Conservation (phyloP, 2,113 vertebrate species). For the Nicator chloris region DNA sequence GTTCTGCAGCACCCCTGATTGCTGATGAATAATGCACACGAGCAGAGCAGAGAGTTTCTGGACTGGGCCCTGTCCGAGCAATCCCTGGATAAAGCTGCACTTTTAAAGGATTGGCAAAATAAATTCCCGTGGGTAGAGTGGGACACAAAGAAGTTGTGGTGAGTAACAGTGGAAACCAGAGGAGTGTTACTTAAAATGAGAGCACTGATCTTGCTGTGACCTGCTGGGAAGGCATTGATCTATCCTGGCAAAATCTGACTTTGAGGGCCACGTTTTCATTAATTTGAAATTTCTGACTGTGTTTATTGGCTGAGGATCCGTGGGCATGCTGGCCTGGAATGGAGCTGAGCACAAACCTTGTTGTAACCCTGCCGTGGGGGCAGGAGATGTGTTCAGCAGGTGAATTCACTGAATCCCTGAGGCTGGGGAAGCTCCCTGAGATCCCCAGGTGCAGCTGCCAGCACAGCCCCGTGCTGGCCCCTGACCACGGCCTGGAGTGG, state of each 20-base stretch:
- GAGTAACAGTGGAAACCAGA: background rate
- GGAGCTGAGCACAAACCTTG: background rate
- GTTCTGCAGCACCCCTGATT: background rate
- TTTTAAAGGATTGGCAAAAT: background rate
- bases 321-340: fast-evolving
- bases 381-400: background rate
- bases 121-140: background rate
- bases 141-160: background rate
- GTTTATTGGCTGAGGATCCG: background rate
- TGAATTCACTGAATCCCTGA: background rate
- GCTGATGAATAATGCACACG: fast-evolving
- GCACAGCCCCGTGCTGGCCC: background rate
- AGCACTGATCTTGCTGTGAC: background rate
- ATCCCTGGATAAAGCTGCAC: background rate
- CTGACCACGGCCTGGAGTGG: fast-evolving
- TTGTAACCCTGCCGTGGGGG: background rate
- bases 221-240: background rate
- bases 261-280: background rate
- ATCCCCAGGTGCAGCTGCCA: background rate
- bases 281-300: fast-evolving
- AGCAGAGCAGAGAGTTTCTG: background rate
- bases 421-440: background rate
- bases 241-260: background rate
- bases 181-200: background rate
- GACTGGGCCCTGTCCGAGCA: background rate